Evolutionary conservation across 2,888 invertebrate genomes (phyloP).

Genomic region (Gordius sp.): DNA sequence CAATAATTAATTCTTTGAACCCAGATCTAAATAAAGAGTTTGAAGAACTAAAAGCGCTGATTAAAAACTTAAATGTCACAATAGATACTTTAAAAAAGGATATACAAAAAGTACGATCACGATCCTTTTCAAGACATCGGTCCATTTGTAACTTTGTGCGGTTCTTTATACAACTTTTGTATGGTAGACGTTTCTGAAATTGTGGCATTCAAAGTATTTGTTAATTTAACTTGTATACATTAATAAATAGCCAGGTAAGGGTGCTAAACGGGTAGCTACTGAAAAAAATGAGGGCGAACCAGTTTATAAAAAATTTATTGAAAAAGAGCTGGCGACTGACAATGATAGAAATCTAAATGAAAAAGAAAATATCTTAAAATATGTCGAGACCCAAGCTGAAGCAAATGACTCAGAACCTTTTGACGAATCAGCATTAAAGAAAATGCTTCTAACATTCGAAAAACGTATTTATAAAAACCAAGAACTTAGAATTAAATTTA

Average conservation of each 20-base stretch:
- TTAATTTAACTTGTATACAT: background rate
- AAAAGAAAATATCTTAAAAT: background rate
- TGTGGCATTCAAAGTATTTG: background rate
- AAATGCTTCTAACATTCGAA: slow-evolving; percentile 66
- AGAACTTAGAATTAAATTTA: slow-evolving; percentile 91
- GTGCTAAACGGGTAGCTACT: background rate
- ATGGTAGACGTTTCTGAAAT: slow-evolving; percentile 6
- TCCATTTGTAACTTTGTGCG: too few relatives aligned
- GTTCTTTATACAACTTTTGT: too few relatives aligned
- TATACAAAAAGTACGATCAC: too few relatives aligned
- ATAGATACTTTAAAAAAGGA: too few relatives aligned
- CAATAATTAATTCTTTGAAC: too few relatives aligned
- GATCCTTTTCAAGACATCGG: too few relatives aligned
- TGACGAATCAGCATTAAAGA: slow-evolving; percentile 60
- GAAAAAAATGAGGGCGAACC: too few relatives aligned
- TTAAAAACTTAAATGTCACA: too few relatives aligned
- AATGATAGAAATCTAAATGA: background rate
- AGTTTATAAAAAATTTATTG: too few relatives aligned
- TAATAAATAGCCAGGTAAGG: background rate
- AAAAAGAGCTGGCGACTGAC: background rate
- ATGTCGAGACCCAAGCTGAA: background rate
- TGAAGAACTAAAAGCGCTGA: too few relatives aligned
- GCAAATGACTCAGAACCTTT: slow-evolving; percentile 44
- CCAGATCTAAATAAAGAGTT: too few relatives aligned
- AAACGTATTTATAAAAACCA: slow-evolving; percentile 73